A percentile compares a stretch with the other conserved stretches of the same genome.
Conservation (phyloP, 2,797 vertebrate genomes). For the Calcarius lapponicus region DNA sequence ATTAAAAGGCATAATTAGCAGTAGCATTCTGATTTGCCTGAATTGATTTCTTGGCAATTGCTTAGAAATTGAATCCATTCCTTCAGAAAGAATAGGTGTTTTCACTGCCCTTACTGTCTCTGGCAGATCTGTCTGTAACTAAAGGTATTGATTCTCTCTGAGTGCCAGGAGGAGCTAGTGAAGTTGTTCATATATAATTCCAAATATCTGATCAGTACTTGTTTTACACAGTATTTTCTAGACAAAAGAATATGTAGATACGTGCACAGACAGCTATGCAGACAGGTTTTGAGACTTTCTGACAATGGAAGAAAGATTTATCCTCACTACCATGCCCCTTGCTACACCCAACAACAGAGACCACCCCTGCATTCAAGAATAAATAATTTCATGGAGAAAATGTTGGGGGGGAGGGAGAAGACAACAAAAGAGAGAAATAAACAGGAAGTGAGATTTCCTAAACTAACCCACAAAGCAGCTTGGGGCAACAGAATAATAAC, state of each 20-base stretch:
- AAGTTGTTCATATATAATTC: neutral
- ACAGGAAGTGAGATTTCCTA: neutral
- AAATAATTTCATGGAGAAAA: neutral
- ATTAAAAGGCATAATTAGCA: constrained; percentile 24
- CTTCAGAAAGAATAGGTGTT: neutral
- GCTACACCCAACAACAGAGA: neutral
- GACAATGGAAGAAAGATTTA: neutral
- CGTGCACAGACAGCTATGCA: neutral
- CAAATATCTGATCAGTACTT: neutral
- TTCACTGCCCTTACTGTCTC: neutral
- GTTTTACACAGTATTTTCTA: neutral
- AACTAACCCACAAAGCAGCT: neutral
- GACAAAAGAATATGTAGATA: neutral
- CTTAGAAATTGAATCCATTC: constrained; percentile 35
- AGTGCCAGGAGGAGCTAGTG: neutral
- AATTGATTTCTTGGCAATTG: constrained; percentile 27
- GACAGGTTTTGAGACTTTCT: neutral
- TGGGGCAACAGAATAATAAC: neutral
- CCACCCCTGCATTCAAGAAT: neutral
- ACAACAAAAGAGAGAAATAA: neutral
- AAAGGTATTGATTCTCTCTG: neutral
- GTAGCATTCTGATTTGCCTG: neutral
- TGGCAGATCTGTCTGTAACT: constrained; percentile 21
- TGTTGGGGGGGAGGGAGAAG: accelerated
- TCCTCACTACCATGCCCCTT: neutral